Evolutionary conservation across 2,113 vertebrate species (phyloP).

Genomic region (Australoheros scitulus): DNA sequence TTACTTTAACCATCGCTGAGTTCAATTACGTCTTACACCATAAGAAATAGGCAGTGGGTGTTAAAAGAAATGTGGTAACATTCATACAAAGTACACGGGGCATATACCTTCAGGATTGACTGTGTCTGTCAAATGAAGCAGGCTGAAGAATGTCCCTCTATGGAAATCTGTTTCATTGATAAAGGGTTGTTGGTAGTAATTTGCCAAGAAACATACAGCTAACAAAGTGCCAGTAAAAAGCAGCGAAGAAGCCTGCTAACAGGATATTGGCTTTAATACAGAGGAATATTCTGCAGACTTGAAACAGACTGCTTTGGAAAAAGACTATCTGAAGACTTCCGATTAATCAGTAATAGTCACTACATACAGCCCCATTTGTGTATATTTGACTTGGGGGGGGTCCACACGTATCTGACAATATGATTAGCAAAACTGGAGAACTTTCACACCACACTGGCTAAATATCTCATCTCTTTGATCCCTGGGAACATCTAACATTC

Average conservation of each 20-base stretch:
- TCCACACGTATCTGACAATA: background rate
- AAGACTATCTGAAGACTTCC: background rate
- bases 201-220: too few species aligned
- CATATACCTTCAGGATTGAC: too few species aligned
- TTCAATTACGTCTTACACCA: too few species aligned
- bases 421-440: slow-evolving; percentile 1
- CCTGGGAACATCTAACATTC: background rate
- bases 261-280: background rate
- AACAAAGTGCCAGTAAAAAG: background rate
- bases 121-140: background rate
- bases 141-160: background rate
- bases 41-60: too few species aligned
- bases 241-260: background rate
- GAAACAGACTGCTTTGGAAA: background rate
- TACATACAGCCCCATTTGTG: background rate
- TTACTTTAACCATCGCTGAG: too few species aligned
- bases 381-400: background rate
- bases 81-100: background rate
- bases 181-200: background rate
- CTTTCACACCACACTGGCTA: background rate
- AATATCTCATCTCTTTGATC: background rate
- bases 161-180: background rate
- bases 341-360: background rate
- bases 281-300: background rate
- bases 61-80: too few species aligned